Evolutionary conservation across 2,113 vertebrate species (phyloP).

Genomic region (Orientallactaga bullata): DNA sequence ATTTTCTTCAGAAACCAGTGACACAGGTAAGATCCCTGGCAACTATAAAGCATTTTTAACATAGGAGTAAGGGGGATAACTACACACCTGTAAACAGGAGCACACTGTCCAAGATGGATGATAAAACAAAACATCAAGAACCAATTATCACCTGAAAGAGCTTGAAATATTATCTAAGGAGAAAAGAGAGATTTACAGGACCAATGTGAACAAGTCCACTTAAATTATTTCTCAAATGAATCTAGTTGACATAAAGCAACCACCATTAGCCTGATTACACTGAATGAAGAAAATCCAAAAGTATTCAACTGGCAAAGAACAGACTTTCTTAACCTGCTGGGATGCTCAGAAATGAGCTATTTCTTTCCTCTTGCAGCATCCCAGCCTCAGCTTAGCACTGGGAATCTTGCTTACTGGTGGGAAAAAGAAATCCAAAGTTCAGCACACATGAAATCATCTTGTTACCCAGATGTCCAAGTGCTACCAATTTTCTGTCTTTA

Average conservation of each 20-base stretch:
- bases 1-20: slow-evolving; percentile 20
- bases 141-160: slow-evolving; percentile 30
- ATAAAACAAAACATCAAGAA: slow-evolving; percentile 41
- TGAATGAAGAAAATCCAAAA: slow-evolving; percentile 37
- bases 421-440: not conserved
- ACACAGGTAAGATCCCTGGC: not conserved
- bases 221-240: slow-evolving; percentile 7
- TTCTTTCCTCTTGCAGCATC: not conserved
- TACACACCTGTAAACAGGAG: slow-evolving; percentile 39
- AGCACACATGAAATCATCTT: not conserved
- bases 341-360: not conserved
- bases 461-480: not conserved
- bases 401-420: not conserved
- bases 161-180: slow-evolving; percentile 14
- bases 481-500: not conserved
- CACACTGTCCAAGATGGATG: not conserved
- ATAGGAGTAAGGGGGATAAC: slow-evolving; percentile 25
- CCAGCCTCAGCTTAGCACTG: not conserved
- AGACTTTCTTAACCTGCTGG: not conserved
- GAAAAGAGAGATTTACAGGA: slow-evolving; percentile 12
- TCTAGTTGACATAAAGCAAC: not conserved
- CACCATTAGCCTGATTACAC: not conserved
- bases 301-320: not conserved
- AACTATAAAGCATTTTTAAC: slow-evolving; percentile 29
- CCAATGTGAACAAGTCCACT: slow-evolving; percentile 28